These are phyloP conservation scores for Nebria brevicollis DNA, from an alignment of 2,888 invertebrate species.

Conservation along the genomic window DNA sequence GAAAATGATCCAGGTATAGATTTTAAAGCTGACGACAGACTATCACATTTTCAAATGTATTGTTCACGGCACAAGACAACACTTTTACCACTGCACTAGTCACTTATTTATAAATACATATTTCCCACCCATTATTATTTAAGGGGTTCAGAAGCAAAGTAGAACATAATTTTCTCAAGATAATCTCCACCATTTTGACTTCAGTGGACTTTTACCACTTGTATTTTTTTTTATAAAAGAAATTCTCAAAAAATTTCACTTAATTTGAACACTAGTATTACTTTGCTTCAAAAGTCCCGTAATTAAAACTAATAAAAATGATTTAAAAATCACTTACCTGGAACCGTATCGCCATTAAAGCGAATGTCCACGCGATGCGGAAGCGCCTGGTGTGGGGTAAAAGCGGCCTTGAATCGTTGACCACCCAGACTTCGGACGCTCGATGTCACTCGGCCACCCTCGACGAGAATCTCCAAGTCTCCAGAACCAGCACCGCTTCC, in stretches of 20 bases:
- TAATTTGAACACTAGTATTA: background rate
- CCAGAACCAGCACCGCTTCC: constrained; percentile 96
- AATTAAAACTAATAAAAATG: background rate
- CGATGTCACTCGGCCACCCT: constrained; percentile 94
- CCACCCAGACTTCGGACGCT: constrained; percentile 91
- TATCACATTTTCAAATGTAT: constrained; percentile 1
- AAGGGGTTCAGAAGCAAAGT: background rate
- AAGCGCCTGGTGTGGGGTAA: constrained; percentile 88
- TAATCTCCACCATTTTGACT: background rate
- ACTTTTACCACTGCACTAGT: background rate
- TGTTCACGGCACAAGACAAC: constrained; percentile 4
- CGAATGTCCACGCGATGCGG: constrained; percentile 92
- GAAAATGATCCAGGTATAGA: constrained; percentile 18
- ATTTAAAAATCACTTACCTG: constrained; percentile 73
- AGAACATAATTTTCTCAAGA: background rate
- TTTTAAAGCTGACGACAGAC: constrained; percentile 35
- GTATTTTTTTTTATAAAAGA: background rate
- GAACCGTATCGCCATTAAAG: constrained; percentile 91
- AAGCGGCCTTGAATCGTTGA: constrained; percentile 90
- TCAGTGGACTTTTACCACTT: background rate
- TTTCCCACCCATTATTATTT: background rate
- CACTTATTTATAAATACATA: background rate
- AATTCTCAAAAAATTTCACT: no score
- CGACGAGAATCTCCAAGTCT: constrained; percentile 94
- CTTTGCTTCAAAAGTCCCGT: background rate